A percentile compares a stretch with the other conserved stretches of the same genome.
These are phyloP conservation scores for Eupleurogrammus muticus DNA, from an alignment of 2,797 vertebrate genomes.

Conservation along the genomic window DNA sequence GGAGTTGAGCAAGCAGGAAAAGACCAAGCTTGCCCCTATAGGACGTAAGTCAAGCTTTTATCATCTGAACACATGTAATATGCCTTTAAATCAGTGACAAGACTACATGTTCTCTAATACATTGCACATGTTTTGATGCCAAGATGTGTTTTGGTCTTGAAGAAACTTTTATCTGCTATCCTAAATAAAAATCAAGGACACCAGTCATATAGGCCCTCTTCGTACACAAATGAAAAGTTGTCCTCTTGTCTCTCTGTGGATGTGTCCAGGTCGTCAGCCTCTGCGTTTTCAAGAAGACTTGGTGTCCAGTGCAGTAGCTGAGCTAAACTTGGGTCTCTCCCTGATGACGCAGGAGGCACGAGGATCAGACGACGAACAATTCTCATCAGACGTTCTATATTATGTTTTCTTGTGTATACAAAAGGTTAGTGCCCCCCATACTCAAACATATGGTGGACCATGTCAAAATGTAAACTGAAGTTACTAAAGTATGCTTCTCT, in stretches of 20 bases:
- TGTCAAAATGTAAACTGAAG: background rate
- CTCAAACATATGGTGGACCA: background rate
- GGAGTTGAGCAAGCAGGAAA: conserved; percentile 93
- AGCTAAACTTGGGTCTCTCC: conserved; percentile 94
- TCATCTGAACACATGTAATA: background rate
- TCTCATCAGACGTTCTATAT: conserved; percentile 94
- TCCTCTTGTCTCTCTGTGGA: conserved; percentile 8
- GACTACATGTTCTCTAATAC: background rate
- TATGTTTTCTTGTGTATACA: conserved; percentile 99
- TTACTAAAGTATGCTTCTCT: background rate
- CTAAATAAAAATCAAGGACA: background rate
- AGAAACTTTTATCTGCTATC: background rate
- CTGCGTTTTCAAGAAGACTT: conserved; percentile 98
- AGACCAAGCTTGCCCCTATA: conserved; percentile 95
- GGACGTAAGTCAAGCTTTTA: conserved; percentile 88
- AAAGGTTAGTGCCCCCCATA: conserved; percentile 84
- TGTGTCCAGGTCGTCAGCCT: conserved; percentile 90
- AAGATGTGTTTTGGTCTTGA: background rate
- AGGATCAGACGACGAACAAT: conserved; percentile 91
- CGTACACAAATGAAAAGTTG: background rate
- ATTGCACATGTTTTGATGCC: too few relatives aligned
- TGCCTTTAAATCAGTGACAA: background rate
- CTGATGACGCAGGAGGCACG: conserved; percentile 97
- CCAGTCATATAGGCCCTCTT: background rate
- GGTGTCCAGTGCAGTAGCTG: conserved; percentile 96